Conservation (phyloP, 2,797 vertebrate species). For the Sebastes hubbsi region DNA sequence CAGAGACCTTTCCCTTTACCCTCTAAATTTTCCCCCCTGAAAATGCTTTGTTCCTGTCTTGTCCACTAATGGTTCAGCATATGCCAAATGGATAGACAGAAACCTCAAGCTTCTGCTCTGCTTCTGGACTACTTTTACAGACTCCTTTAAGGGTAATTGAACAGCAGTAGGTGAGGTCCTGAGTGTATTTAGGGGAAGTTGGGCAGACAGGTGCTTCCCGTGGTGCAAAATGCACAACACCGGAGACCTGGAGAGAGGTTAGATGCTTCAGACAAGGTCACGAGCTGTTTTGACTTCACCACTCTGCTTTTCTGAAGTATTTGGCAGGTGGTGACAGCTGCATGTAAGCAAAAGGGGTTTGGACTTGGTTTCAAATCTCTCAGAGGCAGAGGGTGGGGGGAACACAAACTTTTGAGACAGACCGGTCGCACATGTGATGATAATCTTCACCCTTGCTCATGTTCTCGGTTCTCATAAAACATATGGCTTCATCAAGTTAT, state of each 20-base stretch:
- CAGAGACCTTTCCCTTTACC: conserved; percentile 51
- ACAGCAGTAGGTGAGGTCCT: conserved; percentile 49
- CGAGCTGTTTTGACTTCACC: conserved; percentile 79
- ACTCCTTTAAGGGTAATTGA: conserved; percentile 42
- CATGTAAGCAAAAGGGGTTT: conserved; percentile 62
- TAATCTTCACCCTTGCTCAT: conserved; percentile 9
- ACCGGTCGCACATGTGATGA: conserved; percentile 14
- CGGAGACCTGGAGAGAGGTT: conserved; percentile 60
- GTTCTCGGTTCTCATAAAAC: not conserved
- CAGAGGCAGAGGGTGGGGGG: conserved; percentile 6
- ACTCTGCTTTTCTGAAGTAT: conserved; percentile 61
- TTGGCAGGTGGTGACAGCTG: conserved; percentile 75
- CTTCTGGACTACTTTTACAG: conserved; percentile 51
- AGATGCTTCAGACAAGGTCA: conserved; percentile 73
- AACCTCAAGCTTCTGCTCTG: conserved; percentile 14
- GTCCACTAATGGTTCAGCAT: conserved; percentile 45
- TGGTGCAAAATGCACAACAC: conserved; percentile 47
- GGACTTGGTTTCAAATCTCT: conserved; percentile 33
- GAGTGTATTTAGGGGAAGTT: conserved; percentile 56
- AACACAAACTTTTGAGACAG: conserved; percentile 26
- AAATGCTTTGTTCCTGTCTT: conserved; percentile 53
- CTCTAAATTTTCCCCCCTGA: conserved; percentile 35
- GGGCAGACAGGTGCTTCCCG: conserved; percentile 78
- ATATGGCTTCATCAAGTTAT: not conserved
- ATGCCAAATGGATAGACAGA: conserved; percentile 48